These are phyloP conservation scores for Selene dorsalis DNA, from an alignment of 2,797 vertebrate genomes.

Conservation along the genomic window DNA sequence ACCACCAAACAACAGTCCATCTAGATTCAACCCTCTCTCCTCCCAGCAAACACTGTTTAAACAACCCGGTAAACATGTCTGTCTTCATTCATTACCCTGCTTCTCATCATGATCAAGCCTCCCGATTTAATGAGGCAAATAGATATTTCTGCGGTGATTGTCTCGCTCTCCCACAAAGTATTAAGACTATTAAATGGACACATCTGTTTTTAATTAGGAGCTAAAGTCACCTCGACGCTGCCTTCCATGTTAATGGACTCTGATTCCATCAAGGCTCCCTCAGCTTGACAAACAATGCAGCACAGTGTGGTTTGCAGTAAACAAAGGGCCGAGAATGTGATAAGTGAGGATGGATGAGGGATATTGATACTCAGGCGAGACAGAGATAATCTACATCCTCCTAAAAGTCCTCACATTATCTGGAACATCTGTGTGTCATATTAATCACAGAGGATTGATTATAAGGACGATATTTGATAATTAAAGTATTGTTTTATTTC, in stretches of 20 bases:
- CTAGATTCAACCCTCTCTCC: conserved; percentile 65
- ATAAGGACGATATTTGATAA: background rate
- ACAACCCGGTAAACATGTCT: conserved; percentile 87
- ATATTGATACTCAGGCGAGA: conserved; percentile 19
- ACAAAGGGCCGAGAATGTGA: conserved; percentile 66
- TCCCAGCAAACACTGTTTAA: conserved; percentile 83
- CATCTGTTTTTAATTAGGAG: conserved; percentile 91
- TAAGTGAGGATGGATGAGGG: conserved; percentile 9
- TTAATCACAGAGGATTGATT: background rate
- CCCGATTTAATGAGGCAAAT: conserved; percentile 89
- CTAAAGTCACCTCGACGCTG: conserved; percentile 88
- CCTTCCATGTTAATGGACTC: conserved; percentile 88
- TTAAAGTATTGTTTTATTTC: background rate
- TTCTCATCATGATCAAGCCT: conserved; percentile 87
- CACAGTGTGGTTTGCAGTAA: conserved; percentile 58
- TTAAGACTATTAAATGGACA: conserved; percentile 91
- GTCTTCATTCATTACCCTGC: conserved; percentile 88
- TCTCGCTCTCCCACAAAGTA: conserved; percentile 88
- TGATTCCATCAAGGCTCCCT: conserved; percentile 80
- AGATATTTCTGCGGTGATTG: conserved; percentile 88
- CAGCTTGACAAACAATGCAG: conserved; percentile 73
- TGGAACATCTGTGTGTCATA: background rate
- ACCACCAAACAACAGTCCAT: conserved; percentile 69
- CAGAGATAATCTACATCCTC: conserved; percentile 8
- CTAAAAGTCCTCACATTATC: background rate